phyloP scores from a whole-genome alignment of 2,113 vertebrate species.

The Clarias magur region DNA sequence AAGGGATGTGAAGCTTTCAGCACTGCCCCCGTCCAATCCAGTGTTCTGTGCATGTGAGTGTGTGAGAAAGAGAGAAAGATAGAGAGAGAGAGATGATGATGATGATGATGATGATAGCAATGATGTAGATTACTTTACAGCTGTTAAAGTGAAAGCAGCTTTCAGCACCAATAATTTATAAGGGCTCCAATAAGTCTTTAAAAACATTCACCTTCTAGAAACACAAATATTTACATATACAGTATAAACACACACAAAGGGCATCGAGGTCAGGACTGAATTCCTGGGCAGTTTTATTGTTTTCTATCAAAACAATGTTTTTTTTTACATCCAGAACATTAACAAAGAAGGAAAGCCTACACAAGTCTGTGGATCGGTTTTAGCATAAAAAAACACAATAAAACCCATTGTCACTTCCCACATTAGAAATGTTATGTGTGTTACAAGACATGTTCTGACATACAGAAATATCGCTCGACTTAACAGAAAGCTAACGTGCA shows the following conservation, averaged over 20 bases:
- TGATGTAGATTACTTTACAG: neutral
- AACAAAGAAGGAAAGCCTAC: neutral
- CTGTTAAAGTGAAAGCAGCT: neutral
- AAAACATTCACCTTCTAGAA: neutral
- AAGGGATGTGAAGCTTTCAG: constrained; percentile 43
- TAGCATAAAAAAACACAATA: neutral
- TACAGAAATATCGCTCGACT: neutral
- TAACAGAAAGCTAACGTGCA: neutral
- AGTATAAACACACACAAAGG: neutral
- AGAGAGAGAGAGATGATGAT: neutral
- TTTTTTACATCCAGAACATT: constrained; percentile 8
- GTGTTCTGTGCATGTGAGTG: constrained; percentile 10
- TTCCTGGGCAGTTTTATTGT: constrained; percentile 14
- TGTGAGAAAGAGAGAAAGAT: neutral
- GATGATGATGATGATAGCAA: neutral
- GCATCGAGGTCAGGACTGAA: neutral
- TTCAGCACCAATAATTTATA: constrained; percentile 25
- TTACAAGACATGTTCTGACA: neutral
- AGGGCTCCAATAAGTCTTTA: neutral
- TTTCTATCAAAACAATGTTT: constrained; percentile 16
- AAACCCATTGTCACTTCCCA: neutral
- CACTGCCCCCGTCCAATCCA: constrained; percentile 21
- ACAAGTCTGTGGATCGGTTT: neutral
- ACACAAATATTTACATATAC: neutral
- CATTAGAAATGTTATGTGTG: neutral